phyloP scores from a whole-genome alignment of 2,888 invertebrate species.

The Caenorhabditis japonica region DNA sequence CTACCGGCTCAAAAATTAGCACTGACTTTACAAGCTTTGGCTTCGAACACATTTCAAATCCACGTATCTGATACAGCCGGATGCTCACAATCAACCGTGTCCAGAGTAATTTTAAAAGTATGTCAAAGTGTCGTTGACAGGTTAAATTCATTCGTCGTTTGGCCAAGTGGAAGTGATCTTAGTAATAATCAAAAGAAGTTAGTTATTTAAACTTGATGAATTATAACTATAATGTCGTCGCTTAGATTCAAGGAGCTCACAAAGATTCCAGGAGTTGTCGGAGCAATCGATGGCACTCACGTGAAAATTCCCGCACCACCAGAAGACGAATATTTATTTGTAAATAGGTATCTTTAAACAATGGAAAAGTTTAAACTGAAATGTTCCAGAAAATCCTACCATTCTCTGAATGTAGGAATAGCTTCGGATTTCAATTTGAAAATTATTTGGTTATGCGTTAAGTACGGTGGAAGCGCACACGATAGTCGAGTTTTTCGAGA shows the following conservation, averaged over 20 bases:
- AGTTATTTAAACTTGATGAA: no score
- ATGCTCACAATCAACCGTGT: no score
- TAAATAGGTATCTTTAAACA: constrained; percentile 13
- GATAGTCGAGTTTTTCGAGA: background rate
- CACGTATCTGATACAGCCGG: no score
- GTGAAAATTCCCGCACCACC: background rate
- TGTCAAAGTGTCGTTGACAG: no score
- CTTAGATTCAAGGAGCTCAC: constrained; percentile 13
- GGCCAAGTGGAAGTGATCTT: no score
- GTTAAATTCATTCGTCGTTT: no score
- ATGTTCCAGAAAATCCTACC: background rate
- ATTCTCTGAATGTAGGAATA: background rate
- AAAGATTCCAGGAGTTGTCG: background rate
- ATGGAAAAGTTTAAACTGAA: background rate
- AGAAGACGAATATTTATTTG: constrained; percentile 2
- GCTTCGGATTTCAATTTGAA: background rate
- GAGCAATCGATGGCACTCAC: constrained; percentile 9
- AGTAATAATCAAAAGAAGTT: no score
- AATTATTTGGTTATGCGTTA: background rate
- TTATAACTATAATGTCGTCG: background rate
- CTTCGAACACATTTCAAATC: background rate
- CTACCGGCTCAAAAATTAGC: background rate
- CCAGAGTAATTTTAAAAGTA: no score
- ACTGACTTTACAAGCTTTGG: background rate
- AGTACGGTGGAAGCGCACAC: background rate